These are phyloP conservation scores for Danaus melanippus DNA, from an alignment of 1,140 invertebrate species.

Conservation along the genomic window DNA sequence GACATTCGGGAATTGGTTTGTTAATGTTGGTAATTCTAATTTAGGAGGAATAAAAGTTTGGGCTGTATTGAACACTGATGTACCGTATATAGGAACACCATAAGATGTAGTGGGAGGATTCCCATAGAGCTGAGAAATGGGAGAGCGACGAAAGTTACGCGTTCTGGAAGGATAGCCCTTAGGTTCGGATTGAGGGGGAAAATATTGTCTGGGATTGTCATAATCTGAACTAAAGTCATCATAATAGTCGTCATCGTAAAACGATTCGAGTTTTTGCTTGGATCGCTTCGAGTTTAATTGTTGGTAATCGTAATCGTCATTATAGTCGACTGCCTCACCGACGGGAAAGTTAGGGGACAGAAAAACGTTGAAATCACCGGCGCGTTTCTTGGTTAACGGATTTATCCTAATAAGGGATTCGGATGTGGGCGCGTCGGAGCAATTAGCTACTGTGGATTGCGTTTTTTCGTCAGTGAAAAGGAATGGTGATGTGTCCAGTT, in stretches of 20 bases:
- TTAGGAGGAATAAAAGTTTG: slow-evolving; percentile 16
- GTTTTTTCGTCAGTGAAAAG: slow-evolving; percentile 23
- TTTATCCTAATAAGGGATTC: slow-evolving; percentile 34
- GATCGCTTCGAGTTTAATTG: slow-evolving; percentile 19
- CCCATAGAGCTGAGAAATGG: slow-evolving; percentile 21
- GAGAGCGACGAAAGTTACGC: slow-evolving; percentile 25
- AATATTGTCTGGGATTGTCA: slow-evolving; percentile 24
- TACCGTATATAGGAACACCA: slow-evolving; percentile 29
- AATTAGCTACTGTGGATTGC: slow-evolving; percentile 10
- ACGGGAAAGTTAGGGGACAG: slow-evolving; percentile 37
- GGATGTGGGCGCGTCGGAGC: slow-evolving; percentile 24
- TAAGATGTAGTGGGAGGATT: slow-evolving; percentile 24
- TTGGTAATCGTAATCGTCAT: slow-evolving; percentile 33
- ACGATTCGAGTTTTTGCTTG: slow-evolving; percentile 26
- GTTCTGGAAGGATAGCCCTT: slow-evolving; percentile 33
- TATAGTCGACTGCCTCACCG: slow-evolving; percentile 36
- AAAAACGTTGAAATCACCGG: slow-evolving; percentile 32
- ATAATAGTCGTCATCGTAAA: slow-evolving; percentile 44
- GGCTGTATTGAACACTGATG: slow-evolving; percentile 5
- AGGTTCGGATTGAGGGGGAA: slow-evolving; percentile 30
- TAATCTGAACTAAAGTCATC: slow-evolving; percentile 38
- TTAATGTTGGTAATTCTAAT: slow-evolving; percentile 19
- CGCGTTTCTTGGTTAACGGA: slow-evolving; percentile 25
- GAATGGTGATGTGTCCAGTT: slow-evolving; percentile 31
- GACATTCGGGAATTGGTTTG: slow-evolving; percentile 18